A percentile compares a stretch with the other conserved stretches of the same genome.
Evolutionary conservation across 2,888 invertebrate genomes (phyloP).

Genomic region (Spilarctia lutea): DNA sequence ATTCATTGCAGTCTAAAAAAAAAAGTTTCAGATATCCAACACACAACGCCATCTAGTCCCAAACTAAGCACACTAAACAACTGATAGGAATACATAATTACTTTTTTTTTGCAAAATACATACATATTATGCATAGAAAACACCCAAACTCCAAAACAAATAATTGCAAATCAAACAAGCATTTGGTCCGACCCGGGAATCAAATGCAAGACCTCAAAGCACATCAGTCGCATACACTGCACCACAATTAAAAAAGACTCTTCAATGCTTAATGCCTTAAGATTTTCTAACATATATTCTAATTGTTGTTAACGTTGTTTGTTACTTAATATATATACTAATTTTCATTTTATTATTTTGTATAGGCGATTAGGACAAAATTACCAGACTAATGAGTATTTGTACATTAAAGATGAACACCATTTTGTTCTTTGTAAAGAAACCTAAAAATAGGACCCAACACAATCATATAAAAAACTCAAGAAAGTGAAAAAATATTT

Average conservation of each 20-base stretch:
- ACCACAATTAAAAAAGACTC: background rate
- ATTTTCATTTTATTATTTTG: background rate
- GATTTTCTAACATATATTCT: slow-evolving; percentile 1
- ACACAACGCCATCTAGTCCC: too few species aligned
- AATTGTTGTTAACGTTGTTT: background rate
- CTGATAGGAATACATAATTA: too few species aligned
- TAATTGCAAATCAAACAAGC: too few species aligned
- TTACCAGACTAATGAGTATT: background rate
- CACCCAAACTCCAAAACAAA: too few species aligned
- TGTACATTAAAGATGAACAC: background rate
- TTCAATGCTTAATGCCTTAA: background rate
- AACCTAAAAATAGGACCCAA: background rate
- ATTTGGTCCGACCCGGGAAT: too few species aligned
- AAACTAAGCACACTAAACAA: too few species aligned
- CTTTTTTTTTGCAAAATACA: too few species aligned
- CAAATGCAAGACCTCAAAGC: too few species aligned
- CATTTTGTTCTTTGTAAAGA: background rate
- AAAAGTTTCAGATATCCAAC: too few species aligned
- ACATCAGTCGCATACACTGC: too few species aligned
- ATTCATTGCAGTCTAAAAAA: too few species aligned
- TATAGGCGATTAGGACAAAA: background rate
- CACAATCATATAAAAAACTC: background rate
- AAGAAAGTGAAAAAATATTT: background rate
- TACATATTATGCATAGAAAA: too few species aligned
- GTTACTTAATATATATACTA: background rate